Evolutionary conservation across 2,113 vertebrate genomes (phyloP).

Genomic region (Sturnira hondurensis): DNA sequence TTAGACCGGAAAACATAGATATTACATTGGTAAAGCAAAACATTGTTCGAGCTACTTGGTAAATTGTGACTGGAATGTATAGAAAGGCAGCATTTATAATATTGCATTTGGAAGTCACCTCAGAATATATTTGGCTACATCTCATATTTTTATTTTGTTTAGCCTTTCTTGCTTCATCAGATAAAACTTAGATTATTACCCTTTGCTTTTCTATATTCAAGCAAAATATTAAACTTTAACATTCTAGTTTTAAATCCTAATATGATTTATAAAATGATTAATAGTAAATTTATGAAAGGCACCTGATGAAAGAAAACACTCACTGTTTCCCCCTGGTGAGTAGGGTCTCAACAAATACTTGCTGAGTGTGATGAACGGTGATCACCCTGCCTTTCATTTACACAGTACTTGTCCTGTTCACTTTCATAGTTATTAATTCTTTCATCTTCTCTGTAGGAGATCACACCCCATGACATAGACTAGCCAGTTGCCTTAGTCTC

Average conservation of each 20-base stretch:
- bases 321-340: not conserved
- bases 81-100: not conserved
- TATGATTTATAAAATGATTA: not conserved
- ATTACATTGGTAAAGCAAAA: conserved; percentile 4
- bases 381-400: not conserved
- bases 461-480: not conserved
- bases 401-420: not conserved
- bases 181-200: not conserved
- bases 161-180: not conserved
- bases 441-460: not conserved
- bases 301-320: not conserved
- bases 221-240: conserved; percentile 24
- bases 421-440: not conserved
- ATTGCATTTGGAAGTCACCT: conserved; percentile 14
- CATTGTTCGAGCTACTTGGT: not conserved
- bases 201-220: conserved; percentile 17
- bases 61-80: conserved; percentile 20
- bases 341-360: not conserved
- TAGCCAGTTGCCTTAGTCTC: not conserved
- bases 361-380: not conserved
- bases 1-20: not conserved
- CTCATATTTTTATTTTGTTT: not conserved
- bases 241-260: not conserved
- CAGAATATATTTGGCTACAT: not conserved
- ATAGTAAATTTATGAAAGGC: not conserved